These are phyloP conservation scores for Porites australiensis DNA, from an alignment of 64 coral and sea anemone species.

Conservation along the genomic window DNA sequence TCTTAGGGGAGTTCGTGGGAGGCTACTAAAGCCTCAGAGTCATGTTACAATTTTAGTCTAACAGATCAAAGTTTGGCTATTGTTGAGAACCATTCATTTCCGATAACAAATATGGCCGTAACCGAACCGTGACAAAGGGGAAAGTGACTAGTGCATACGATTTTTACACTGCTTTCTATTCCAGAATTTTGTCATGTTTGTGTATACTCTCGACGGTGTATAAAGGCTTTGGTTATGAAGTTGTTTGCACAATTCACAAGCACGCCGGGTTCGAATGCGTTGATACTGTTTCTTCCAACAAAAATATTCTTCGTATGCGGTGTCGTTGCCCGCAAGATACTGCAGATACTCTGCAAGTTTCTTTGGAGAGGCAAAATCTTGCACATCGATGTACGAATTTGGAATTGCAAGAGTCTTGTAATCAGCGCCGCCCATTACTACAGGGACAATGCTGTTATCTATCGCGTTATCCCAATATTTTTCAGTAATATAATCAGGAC, in stretches of 20 bases:
- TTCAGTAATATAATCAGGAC: constrained; percentile 76
- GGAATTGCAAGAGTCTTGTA: constrained; percentile 69
- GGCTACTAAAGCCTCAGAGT: too few relatives aligned
- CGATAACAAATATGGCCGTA: too few relatives aligned
- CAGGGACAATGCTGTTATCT: constrained; percentile 56
- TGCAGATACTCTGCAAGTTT: constrained; percentile 63
- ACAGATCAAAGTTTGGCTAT: too few relatives aligned
- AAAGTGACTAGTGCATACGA: too few relatives aligned
- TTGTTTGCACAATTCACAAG: constrained; percentile 62
- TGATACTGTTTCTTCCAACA: constrained; percentile 58
- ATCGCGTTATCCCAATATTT: constrained; percentile 84
- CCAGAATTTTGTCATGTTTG: constrained; percentile 45
- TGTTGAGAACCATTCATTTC: too few relatives aligned
- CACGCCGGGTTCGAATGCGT: constrained; percentile 37
- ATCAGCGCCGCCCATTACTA: constrained; percentile 69
- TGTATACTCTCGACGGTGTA: constrained; percentile 5
- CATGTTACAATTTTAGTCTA: too few relatives aligned
- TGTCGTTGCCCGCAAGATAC: constrained; percentile 57
- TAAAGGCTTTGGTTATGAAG: constrained; percentile 48
- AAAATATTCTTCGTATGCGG: constrained; percentile 70
- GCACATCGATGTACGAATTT: constrained; percentile 77
- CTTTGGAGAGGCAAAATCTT: constrained; percentile 67
- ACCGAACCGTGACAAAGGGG: too few relatives aligned
- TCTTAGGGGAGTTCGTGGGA: too few relatives aligned
- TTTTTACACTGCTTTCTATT: constrained; percentile 12